Evolutionary conservation across 2,113 vertebrate genomes (phyloP).

Genomic region (Arizona elegans): DNA sequence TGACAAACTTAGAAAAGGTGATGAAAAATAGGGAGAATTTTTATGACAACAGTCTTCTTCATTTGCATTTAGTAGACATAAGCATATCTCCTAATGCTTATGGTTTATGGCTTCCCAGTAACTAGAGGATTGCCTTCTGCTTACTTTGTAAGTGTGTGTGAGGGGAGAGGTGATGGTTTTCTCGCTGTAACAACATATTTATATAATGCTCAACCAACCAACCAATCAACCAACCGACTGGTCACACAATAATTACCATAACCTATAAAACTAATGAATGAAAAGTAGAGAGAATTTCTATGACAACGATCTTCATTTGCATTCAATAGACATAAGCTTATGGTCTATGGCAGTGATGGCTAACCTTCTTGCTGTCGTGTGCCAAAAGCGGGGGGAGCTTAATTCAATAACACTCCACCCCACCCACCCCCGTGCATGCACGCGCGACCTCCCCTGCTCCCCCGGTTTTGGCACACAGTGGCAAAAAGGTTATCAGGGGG

Average conservation of each 20-base stretch:
- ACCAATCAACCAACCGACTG: neutral
- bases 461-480: too few relatives aligned
- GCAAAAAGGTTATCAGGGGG: too few relatives aligned
- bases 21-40: neutral
- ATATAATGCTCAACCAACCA: neutral
- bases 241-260: neutral
- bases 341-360: too few relatives aligned
- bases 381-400: too few relatives aligned
- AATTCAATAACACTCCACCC: too few relatives aligned
- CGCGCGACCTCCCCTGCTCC: too few relatives aligned
- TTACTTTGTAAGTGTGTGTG: neutral
- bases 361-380: too few relatives aligned
- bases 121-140: neutral
- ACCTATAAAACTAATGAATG: neutral
- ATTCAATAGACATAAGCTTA: too few relatives aligned
- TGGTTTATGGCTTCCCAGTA: too few relatives aligned
- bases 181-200: neutral
- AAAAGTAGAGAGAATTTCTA: neutral
- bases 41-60: neutral
- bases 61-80: neutral
- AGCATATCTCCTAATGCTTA: too few relatives aligned
- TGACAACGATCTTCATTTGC: too few relatives aligned
- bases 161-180: neutral
- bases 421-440: too few relatives aligned
- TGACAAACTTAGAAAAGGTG: neutral